Base-by-base conservation (phyloP, 1,140 invertebrate genomes). In the Lanistes nyassanus region DNA sequence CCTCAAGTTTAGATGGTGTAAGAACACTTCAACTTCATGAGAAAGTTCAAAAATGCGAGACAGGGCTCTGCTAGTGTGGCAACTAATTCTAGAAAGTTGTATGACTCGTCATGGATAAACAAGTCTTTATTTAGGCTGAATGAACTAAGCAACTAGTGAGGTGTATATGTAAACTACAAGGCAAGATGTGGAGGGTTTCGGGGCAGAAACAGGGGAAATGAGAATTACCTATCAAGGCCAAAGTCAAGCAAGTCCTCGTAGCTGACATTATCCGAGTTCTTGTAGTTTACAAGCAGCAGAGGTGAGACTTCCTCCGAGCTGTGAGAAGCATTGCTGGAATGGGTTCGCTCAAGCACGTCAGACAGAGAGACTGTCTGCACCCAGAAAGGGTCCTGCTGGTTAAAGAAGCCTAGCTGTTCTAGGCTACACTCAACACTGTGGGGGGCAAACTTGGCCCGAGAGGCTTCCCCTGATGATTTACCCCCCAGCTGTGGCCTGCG, bases 211-310 rank as follows among this genome's bases (percentile, higher is more conserved):
- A 23, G 39, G 26, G n/a, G 11, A 19, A 42, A 31, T 58, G 21
- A 19, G 36, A 75, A 76, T 84, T 87, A 87, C 82, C 83, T 87
- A 81, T 95, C 93, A 84, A 95, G 93, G 9, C 95, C 94, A 90
- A 97, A 97, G 83, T 97, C 95, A 37, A 97, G 88, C 56, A 97
- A 89, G 91, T 98, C 96, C 89, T 97, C 95, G 83, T 96, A 97
- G 69, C 95, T 96, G 0, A 97, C 96, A 81, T 95, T 95, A 86
- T 88, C 86, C 29, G 83, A 82, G 76, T 82, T 82, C 80, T 84
- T 88, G 82, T 87, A 87, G 79, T 83, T 84, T 60, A 83, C 82
- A 60, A 84, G 79, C 79, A 85, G 81, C 31, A 82, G 78, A 29
- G 85, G 84, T 13, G 84, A 82, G 26, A 80, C 69, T 36, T 87